These are phyloP conservation scores for Sinocyclocheilus anshuiensis DNA, from an alignment of 2,113 vertebrate genomes.

Conservation along the genomic window DNA sequence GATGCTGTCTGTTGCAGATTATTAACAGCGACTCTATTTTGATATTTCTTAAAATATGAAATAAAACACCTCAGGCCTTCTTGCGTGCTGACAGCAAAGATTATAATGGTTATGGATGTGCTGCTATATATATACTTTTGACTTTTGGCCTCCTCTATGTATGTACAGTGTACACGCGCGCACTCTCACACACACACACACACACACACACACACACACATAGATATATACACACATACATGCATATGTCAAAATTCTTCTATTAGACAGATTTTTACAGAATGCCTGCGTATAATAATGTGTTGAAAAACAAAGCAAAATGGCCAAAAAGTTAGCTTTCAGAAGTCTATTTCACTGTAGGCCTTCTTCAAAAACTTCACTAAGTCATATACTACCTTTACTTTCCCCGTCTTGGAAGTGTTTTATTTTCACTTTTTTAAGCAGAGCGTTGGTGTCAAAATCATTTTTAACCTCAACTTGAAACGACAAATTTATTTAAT, in stretches of 20 bases:
- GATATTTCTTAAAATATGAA: not conserved
- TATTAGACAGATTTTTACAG: too few species aligned
- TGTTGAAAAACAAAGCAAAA: not conserved
- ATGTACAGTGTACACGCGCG: too few species aligned
- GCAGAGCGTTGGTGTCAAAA: slow-evolving; percentile 70
- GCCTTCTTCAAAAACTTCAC: not conserved
- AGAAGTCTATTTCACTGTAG: not conserved
- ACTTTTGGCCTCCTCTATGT: too few species aligned
- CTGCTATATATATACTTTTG: too few species aligned
- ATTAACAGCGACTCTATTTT: not conserved
- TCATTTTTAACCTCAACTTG: slow-evolving; percentile 71
- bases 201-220: too few species aligned
- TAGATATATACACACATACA: too few species aligned
- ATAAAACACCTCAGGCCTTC: not conserved
- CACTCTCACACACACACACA: too few species aligned
- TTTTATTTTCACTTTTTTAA: slow-evolving; percentile 65
- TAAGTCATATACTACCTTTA: not conserved
- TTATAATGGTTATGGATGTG: too few species aligned
- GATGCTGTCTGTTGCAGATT: not conserved
- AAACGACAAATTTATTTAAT: slow-evolving; percentile 79
- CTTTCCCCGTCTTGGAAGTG: slow-evolving; percentile 31
- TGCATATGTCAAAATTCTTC: too few species aligned
- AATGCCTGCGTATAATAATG: not conserved
- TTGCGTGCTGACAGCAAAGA: too few species aligned
- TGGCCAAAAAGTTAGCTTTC: not conserved